Evolutionary conservation across 1,140 invertebrate species (phyloP).

Genomic region (Prorops nasuta): DNA sequence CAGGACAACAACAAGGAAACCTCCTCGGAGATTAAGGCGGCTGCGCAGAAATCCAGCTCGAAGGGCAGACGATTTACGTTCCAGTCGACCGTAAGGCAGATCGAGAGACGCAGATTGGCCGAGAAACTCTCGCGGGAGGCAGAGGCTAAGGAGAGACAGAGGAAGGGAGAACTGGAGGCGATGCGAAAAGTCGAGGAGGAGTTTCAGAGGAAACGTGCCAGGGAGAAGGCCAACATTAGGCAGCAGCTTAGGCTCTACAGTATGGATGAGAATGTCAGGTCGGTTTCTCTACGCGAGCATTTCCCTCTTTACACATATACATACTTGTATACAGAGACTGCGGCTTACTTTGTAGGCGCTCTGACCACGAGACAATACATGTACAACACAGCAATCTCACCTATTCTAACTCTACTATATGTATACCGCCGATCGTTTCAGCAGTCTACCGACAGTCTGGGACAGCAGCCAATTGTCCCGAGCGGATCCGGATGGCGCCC

Average conservation of each 20-base stretch:
- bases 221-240: conserved; percentile 73
- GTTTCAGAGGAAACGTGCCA: conserved; percentile 70
- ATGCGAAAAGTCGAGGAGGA: conserved; percentile 75
- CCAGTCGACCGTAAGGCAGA: conserved; percentile 76
- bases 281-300: conserved; percentile 8
- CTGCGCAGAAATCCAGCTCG: conserved; percentile 22
- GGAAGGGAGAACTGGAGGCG: conserved; percentile 72
- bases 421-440: no score
- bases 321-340: neutral
- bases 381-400: no score
- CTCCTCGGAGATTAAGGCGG: conserved; percentile 26
- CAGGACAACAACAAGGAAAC: conserved; percentile 27
- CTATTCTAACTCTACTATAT: no score
- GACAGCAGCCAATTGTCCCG: conserved; percentile 43
- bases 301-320: neutral
- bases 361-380: no score
- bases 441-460: conserved; percentile 38
- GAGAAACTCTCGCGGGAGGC: conserved; percentile 74
- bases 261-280: conserved; percentile 55
- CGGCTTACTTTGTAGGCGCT: no score
- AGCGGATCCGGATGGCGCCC: conserved; percentile 67
- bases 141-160: conserved; percentile 72
- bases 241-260: conserved; percentile 71
- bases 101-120: conserved; percentile 70
- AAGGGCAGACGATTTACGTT: conserved; percentile 73